A percentile compares a stretch with the other conserved stretches of the same genome.
These are phyloP conservation scores for Rhodinocichla rosea DNA, from an alignment of 2,113 vertebrate genomes.

Conservation along the genomic window DNA sequence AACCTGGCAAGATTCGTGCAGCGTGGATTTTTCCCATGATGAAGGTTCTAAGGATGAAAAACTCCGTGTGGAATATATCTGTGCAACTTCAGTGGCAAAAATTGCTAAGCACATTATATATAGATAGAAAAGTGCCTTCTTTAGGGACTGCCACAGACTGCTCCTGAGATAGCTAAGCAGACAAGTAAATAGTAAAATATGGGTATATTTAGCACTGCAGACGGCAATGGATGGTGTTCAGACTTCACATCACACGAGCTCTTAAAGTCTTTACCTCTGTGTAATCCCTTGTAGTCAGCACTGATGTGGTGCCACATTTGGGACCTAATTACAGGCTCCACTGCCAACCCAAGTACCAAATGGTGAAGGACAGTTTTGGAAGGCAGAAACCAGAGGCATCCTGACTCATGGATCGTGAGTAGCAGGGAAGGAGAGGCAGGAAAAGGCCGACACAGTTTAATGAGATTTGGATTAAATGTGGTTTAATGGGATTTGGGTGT, in stretches of 20 bases:
- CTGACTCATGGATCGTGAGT: neutral
- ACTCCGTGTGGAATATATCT: neutral
- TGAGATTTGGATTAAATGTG: neutral
- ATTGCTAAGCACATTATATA: neutral
- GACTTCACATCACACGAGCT: neutral
- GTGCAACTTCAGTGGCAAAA: conserved; percentile 4
- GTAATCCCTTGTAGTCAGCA: neutral
- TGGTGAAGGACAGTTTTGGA: neutral
- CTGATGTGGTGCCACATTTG: neutral
- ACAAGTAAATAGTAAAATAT: neutral
- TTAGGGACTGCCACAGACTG: neutral
- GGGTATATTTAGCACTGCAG: conserved; percentile 33
- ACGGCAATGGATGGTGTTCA: neutral
- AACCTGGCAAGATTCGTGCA: neutral
- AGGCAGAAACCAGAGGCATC: neutral
- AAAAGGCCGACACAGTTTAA: neutral
- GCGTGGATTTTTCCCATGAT: neutral
- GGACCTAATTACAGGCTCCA: neutral
- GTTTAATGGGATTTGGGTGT: conserved; percentile 6
- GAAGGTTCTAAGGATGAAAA: conserved; percentile 12
- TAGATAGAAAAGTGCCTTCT: conserved; percentile 42
- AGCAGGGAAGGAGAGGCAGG: neutral
- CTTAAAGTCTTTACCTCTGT: neutral
- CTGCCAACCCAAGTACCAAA: neutral
- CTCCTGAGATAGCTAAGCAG: neutral